Evolutionary conservation across 2,888 invertebrate genomes (phyloP), one percentile per base, ranked within the genome.

Genomic region (Ditylenchus weischeri): DNA sequence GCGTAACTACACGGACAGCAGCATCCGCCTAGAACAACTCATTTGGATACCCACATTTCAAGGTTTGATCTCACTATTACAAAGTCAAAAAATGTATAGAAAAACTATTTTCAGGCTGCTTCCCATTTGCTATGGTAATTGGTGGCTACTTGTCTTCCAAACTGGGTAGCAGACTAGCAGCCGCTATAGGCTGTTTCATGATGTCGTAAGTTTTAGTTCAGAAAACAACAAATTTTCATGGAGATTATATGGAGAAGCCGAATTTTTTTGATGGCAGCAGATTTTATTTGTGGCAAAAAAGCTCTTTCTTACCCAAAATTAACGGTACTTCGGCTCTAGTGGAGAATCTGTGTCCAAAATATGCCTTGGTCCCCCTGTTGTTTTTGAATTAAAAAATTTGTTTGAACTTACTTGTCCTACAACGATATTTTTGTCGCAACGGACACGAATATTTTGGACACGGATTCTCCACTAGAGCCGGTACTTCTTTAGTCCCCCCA

Each of bases 1-100:
- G 77, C 70, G 76, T 13, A 82, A 79, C 64, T 76, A 75, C 66
- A 82, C 80, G 8, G 79, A 82, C 71, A 69, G 73, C 8, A 67
- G 68, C 10, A 71, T 82, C 18, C 67, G 74, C 43, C 60, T 79
- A 36, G 81, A 82, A 68, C 73, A 79, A 57, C 72, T 81, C 58
- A 78, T 82, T 70, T 81, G 81, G 81, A 78, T 81, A 51, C 81
- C 81, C 8, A 81, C 78, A 19, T 79, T 81, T 71, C 81, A 80
- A 73, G 76, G 76, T 47, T 29, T 38, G 36, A 0, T 38, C 19
- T 36, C 13, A 19, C 19, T 23, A 11, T 62, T 64, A 21, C n/a
- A n/a, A n/a, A n/a, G 21, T 18, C 5, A 60, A 64, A 19, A 15
- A 29, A 29, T 29, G 29, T 13, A 68, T 38, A 29, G n/a, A 7